A percentile compares a stretch with the other conserved stretches of the same genome.
Conservation (phyloP, 35 echinoderm and acorn worm species). For the Anneissia japonica region DNA sequence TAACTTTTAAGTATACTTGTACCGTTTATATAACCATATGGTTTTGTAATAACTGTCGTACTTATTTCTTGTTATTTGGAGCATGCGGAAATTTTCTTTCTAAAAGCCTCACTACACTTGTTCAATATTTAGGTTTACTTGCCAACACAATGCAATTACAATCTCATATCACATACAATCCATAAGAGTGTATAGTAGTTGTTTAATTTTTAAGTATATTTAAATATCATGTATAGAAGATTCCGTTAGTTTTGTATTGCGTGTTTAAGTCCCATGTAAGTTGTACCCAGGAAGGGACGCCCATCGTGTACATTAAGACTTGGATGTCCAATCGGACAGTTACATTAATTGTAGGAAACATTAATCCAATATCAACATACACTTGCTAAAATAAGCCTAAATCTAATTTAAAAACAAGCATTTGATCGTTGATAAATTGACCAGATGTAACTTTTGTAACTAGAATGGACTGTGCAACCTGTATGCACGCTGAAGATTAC, state of each 20-base stretch:
- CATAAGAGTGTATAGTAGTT: too few species aligned
- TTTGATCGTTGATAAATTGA: neutral
- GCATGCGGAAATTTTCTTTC: neutral
- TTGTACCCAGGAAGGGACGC: neutral
- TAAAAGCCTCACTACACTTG: too few species aligned
- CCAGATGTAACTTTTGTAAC: neutral
- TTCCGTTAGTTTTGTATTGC: too few species aligned
- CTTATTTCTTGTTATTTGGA: neutral
- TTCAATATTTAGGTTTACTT: too few species aligned
- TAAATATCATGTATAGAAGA: too few species aligned
- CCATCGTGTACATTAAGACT: neutral
- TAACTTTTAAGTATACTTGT: neutral
- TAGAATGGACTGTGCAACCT: neutral
- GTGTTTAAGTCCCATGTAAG: too few species aligned
- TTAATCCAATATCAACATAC: neutral
- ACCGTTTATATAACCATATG: neutral
- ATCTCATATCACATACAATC: too few species aligned
- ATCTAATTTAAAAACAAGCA: neutral
- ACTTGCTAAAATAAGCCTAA: neutral
- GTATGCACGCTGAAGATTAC: neutral
- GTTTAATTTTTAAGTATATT: too few species aligned
- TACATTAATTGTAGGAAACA: neutral
- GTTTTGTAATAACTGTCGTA: neutral
- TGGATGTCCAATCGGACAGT: neutral
- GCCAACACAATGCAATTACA: too few species aligned